Conservation (phyloP, 2,888 invertebrate genomes). For the Diarsia mendica region DNA sequence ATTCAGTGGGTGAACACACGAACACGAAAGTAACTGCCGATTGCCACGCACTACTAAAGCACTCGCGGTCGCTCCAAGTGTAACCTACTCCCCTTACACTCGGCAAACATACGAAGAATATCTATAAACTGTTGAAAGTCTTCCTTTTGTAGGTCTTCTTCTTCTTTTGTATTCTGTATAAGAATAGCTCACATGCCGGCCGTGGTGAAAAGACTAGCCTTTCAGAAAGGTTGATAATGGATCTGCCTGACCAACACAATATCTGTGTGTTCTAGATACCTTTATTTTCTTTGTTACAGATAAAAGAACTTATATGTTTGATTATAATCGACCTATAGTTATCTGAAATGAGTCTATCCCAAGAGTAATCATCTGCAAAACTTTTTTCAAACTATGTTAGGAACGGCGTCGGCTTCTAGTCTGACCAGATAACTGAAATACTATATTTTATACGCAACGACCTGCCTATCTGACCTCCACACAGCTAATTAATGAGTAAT, state of each 20-base stretch:
- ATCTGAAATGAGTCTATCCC: background rate
- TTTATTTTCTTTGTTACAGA: background rate
- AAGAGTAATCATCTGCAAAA: background rate
- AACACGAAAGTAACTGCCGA: conserved; percentile 64
- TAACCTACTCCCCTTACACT: conserved; percentile 56
- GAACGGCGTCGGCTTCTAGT: background rate
- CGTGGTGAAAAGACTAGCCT: background rate
- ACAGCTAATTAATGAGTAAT: background rate
- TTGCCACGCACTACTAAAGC: conserved; percentile 66
- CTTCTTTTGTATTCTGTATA: too few relatives aligned
- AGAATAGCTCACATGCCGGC: conserved; percentile 7
- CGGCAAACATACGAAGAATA: conserved; percentile 37
- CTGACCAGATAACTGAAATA: background rate
- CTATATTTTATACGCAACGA: background rate
- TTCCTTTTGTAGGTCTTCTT: conserved; percentile 34
- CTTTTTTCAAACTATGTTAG: background rate
- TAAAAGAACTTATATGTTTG: background rate
- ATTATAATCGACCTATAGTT: background rate
- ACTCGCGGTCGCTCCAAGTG: conserved; percentile 56
- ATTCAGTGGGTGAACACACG: conserved; percentile 64
- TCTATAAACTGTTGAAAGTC: conserved; percentile 21
- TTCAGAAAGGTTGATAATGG: conserved; percentile 10
- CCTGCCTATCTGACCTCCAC: background rate
- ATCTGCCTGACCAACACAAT: background rate
- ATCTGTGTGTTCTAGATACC: background rate